A percentile compares a stretch with the other conserved stretches of the same genome.
These are phyloP conservation scores for Iphiclides podalirius DNA, from an alignment of 2,888 invertebrate species.

Conservation along the genomic window DNA sequence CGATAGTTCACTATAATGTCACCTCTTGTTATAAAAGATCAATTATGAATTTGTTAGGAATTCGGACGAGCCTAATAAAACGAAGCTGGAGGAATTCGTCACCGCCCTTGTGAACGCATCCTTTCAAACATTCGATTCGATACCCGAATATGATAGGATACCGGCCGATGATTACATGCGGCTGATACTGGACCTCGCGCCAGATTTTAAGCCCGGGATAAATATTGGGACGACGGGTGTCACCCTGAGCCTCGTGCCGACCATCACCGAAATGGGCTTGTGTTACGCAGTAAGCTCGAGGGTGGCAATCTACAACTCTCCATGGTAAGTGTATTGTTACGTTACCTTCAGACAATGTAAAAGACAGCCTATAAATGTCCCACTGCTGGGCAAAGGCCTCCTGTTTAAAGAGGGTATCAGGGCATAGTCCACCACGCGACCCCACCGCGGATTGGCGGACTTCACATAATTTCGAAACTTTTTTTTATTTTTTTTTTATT, in stretches of 20 bases:
- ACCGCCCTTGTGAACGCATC: constrained; percentile 77
- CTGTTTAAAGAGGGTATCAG: too few relatives aligned
- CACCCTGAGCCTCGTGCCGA: constrained; percentile 75
- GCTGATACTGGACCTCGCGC: constrained; percentile 74
- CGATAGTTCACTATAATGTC: too few relatives aligned
- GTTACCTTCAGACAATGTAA: too few relatives aligned
- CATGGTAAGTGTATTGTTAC: constrained; percentile 61
- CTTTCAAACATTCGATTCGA: constrained; percentile 79
- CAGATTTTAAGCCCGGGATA: constrained; percentile 68
- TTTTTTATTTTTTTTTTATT: too few relatives aligned
- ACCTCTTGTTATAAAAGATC: too few relatives aligned
- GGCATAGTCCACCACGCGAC: too few relatives aligned
- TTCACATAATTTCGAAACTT: too few relatives aligned
- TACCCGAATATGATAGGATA: constrained; percentile 79
- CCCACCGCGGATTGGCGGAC: too few relatives aligned
- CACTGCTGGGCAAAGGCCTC: too few relatives aligned
- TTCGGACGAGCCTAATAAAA: constrained; percentile 66
- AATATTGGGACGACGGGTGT: constrained; percentile 79
- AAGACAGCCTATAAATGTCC: too few relatives aligned
- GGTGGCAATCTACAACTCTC: constrained; percentile 81
- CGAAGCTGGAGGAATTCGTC: constrained; percentile 77
- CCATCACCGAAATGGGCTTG: constrained; percentile 84
- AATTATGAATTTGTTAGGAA: too few relatives aligned
- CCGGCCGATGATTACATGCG: constrained; percentile 79
- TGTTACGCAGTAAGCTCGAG: constrained; percentile 85